These are phyloP conservation scores for Brassicogethes aeneus DNA, from an alignment of 2,888 invertebrate genomes.

Conservation along the genomic window DNA sequence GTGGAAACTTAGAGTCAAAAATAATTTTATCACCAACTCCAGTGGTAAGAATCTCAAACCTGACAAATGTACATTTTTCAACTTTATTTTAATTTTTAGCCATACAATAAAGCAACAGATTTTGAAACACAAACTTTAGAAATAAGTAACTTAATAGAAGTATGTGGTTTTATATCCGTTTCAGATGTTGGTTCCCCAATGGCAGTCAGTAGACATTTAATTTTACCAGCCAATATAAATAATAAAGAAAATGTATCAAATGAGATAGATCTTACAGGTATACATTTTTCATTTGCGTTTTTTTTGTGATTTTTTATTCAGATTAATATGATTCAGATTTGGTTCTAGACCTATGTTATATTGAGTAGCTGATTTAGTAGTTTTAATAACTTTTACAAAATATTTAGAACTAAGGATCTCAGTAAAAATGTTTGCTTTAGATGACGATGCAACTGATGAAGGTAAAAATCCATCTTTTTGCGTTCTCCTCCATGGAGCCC, in stretches of 20 bases:
- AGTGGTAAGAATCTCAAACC: background rate
- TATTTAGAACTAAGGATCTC: no score
- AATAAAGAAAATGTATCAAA: constrained; percentile 19
- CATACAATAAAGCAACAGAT: constrained; percentile 49
- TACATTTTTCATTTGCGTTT: no score
- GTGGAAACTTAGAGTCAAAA: constrained; percentile 65
- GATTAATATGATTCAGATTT: no score
- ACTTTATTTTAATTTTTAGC: constrained; percentile 26
- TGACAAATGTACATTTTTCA: no score
- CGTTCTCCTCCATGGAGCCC: constrained; percentile 83
- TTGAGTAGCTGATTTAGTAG: no score
- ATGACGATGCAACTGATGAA: constrained; percentile 57
- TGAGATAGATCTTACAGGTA: constrained; percentile 35
- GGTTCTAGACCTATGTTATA: no score
- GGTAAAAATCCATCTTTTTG: constrained; percentile 83
- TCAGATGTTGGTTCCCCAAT: constrained; percentile 87
- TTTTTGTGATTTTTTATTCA: no score
- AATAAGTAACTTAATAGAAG: constrained; percentile 65
- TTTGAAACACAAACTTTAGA: constrained; percentile 53
- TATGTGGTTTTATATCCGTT: constrained; percentile 83
- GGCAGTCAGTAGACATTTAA: constrained; percentile 80
- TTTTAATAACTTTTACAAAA: no score
- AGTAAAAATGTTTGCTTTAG: no score
- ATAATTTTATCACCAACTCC: constrained; percentile 57
- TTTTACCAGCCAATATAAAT: constrained; percentile 62